Conservation (phyloP, 2,113 vertebrate species). For the Anguilla rostrata region DNA sequence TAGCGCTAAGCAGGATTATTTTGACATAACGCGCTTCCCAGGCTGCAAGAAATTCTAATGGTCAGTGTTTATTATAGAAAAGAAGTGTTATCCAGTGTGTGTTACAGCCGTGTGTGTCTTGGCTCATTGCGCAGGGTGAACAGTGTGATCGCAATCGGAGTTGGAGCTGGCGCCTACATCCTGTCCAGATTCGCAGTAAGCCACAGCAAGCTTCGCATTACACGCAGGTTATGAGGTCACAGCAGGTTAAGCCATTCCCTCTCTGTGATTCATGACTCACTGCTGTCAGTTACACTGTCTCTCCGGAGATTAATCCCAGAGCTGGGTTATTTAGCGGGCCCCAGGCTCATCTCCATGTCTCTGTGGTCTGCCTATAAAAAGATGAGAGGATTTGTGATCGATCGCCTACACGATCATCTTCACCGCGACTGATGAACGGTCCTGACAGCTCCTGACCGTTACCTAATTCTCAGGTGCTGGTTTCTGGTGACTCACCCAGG, state of each 20-base stretch:
- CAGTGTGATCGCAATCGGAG: slow-evolving; percentile 70
- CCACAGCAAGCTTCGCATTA: slow-evolving; percentile 17
- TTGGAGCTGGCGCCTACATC: slow-evolving; percentile 72
- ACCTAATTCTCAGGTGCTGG: neutral
- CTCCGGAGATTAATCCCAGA: neutral
- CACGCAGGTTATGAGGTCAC: neutral
- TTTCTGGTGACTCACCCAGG: neutral
- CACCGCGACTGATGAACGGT: neutral
- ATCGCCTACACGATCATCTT: neutral
- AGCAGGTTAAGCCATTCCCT: neutral
- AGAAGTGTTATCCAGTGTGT: neutral
- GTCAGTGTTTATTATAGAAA: neutral
- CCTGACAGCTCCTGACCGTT: neutral
- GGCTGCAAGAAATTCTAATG: too few species aligned
- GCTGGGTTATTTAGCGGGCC: neutral
- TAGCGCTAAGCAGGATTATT: too few species aligned
- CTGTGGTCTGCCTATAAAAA: slow-evolving; percentile 11
- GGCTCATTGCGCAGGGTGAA: slow-evolving; percentile 58
- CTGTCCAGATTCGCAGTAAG: slow-evolving; percentile 70
- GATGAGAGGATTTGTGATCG: neutral
- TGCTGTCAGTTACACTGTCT: neutral
- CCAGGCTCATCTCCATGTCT: neutral
- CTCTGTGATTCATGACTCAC: neutral
- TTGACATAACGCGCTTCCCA: neutral
- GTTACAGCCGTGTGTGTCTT: neutral